Evolutionary conservation across 2,113 vertebrate genomes (phyloP).

Genomic region (Catharus fuscescens): DNA sequence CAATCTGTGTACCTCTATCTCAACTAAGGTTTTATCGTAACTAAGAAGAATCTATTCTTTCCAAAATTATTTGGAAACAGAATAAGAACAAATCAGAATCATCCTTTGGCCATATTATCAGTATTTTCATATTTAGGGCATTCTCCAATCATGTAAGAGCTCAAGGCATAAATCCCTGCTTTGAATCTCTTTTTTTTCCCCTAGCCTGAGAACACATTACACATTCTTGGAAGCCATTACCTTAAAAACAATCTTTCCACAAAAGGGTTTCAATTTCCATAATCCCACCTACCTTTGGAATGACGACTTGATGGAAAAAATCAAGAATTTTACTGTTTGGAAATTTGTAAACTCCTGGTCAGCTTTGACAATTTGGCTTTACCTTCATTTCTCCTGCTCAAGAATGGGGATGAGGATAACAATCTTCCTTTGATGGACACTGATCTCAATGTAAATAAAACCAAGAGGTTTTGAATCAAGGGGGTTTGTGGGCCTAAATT

Average conservation of each 20-base stretch:
- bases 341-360: no score
- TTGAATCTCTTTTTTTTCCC: neutral
- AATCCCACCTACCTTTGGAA: neutral
- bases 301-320: rapidly evolving
- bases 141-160: rapidly evolving
- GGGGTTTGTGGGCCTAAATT: neutral
- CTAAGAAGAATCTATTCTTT: neutral
- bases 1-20: neutral
- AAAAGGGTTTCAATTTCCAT: neutral
- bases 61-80: neutral
- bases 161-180: neutral
- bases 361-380: neutral
- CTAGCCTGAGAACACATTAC: neutral
- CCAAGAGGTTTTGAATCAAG: neutral
- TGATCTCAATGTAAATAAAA: neutral
- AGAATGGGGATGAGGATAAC: rapidly evolving
- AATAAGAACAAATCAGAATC: neutral
- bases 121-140: neutral
- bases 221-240: neutral
- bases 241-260: neutral
- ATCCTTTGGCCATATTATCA: neutral
- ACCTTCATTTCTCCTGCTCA: neutral
- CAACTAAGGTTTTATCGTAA: neutral
- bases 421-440: neutral
- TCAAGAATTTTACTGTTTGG: neutral